phyloP scores from a whole-genome alignment of 2,888 invertebrate species.

The Volucella zonaria region DNA sequence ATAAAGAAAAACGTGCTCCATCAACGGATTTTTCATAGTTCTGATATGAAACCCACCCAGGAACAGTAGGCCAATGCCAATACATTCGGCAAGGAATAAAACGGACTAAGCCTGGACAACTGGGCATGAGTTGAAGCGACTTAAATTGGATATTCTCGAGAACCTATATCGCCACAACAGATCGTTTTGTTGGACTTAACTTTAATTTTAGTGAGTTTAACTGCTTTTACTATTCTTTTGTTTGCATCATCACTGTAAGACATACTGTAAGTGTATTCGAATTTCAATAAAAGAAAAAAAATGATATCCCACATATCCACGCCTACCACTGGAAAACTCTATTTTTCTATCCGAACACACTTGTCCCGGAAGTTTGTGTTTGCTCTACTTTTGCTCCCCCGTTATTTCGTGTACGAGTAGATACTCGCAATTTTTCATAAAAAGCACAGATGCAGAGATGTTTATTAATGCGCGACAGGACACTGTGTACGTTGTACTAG shows the following conservation, averaged over 20 bases:
- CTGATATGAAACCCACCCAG: too few relatives aligned
- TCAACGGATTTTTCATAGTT: too few relatives aligned
- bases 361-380: constrained; percentile 22
- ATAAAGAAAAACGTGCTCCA: too few relatives aligned
- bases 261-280: neutral
- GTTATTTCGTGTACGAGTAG: neutral
- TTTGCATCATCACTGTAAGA: neutral
- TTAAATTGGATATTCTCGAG: too few relatives aligned
- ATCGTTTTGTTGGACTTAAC: too few relatives aligned
- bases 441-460: constrained; percentile 27
- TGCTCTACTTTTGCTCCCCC: neutral
- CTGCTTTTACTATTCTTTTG: too few relatives aligned
- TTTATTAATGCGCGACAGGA: constrained; percentile 55
- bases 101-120: too few relatives aligned
- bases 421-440: neutral
- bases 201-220: too few relatives aligned
- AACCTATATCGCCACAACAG: too few relatives aligned
- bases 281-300: neutral
- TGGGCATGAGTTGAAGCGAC: too few relatives aligned
- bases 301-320: neutral
- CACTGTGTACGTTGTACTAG: constrained; percentile 26
- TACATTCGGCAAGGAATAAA: too few relatives aligned
- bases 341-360: neutral
- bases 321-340: neutral
- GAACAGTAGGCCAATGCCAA: too few relatives aligned